Percentiles rank a stretch among this genome's conserved stretches.
These are phyloP conservation scores for Trogon melanurus DNA, from an alignment of 2,113 vertebrate genomes.

Conservation along the genomic window DNA sequence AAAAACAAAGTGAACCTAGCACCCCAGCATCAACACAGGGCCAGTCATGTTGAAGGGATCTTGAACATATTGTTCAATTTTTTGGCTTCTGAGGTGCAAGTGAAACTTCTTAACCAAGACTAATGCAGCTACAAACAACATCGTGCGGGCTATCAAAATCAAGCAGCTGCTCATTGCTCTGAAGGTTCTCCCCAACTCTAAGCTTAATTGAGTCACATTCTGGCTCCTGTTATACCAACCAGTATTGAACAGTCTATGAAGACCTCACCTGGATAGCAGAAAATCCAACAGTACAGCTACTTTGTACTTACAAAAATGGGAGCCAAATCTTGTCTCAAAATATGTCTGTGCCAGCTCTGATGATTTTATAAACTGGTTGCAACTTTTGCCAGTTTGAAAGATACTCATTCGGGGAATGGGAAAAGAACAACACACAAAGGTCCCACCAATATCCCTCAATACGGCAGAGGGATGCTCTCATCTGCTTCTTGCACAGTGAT, in stretches of 20 bases:
- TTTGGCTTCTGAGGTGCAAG: not conserved
- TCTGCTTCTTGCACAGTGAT: not conserved
- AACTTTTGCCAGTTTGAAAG: not conserved
- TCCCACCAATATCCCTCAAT: not conserved
- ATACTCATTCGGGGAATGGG: accelerated
- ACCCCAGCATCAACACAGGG: not conserved
- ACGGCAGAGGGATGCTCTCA: not conserved
- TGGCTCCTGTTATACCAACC: not conserved
- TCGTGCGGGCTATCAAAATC: not conserved
- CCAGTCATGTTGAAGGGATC: not conserved
- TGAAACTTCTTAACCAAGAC: not conserved
- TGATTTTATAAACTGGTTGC: not conserved
- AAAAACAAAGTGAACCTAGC: not conserved
- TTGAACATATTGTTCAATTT: not conserved
- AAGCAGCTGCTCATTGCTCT: not conserved
- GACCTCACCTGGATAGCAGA: not conserved
- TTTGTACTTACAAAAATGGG: not conserved
- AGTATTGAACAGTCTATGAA: not conserved
- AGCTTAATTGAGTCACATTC: not conserved
- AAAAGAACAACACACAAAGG: not conserved
- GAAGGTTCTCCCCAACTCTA: not conserved
- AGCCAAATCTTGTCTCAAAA: not conserved
- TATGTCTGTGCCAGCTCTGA: not conserved
- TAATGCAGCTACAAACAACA: not conserved
- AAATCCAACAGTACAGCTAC: not conserved